Percentiles rank a stretch among this genome's conserved stretches.
Evolutionary conservation across 2,888 invertebrate species (phyloP).

Genomic region (Schrankia costaestrigalis): DNA sequence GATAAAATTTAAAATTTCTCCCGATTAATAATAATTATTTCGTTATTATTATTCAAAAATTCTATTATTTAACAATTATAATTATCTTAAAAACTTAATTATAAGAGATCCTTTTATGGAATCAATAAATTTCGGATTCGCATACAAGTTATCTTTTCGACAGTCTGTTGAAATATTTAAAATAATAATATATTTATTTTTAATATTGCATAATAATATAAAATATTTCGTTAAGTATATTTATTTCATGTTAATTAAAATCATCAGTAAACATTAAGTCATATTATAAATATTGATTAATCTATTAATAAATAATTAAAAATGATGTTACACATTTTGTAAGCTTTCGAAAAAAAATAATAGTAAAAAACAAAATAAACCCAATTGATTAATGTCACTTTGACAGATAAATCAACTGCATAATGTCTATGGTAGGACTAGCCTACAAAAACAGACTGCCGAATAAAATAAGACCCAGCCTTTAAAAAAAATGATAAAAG

Average conservation of each 20-base stretch:
- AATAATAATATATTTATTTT: background rate
- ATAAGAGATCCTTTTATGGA: conserved; percentile 57
- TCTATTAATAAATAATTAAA: too few relatives aligned
- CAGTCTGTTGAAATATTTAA: conserved; percentile 17
- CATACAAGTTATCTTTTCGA: conserved; percentile 25
- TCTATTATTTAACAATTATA: conserved; percentile 44
- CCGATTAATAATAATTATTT: conserved; percentile 27
- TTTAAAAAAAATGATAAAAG: conserved; percentile 21
- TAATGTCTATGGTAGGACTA: background rate
- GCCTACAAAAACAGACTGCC: conserved; percentile 20
- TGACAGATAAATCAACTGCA: too few relatives aligned
- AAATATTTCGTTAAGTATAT: background rate
- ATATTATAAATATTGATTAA: too few relatives aligned
- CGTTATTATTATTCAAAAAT: conserved; percentile 22
- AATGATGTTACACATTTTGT: too few relatives aligned
- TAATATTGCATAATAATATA: background rate
- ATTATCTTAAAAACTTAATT: conserved; percentile 53
- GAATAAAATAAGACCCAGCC: conserved; percentile 34
- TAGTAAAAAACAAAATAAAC: too few relatives aligned
- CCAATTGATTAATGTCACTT: too few relatives aligned
- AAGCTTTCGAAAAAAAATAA: too few relatives aligned
- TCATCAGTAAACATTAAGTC: too few relatives aligned
- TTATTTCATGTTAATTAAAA: too few relatives aligned
- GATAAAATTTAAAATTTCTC: conserved; percentile 34
- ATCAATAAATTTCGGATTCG: conserved; percentile 42